Percentiles rank a stretch among this genome's conserved stretches.
Conservation (phyloP, 2,888 invertebrate genomes). For the Leucophenga maculata region DNA sequence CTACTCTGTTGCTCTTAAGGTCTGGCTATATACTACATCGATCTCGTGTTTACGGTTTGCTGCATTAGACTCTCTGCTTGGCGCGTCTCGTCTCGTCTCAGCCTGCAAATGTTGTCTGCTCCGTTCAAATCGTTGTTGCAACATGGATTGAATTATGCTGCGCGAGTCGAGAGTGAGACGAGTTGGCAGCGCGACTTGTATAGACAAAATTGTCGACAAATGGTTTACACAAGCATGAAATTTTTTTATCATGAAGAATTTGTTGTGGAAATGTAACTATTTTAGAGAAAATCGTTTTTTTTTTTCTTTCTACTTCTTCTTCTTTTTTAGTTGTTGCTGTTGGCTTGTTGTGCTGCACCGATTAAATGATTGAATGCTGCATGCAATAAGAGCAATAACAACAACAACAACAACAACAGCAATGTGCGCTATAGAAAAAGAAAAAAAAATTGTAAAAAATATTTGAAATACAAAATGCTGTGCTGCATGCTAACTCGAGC, state of each 20-base stretch:
- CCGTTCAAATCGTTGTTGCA: constrained; percentile 38
- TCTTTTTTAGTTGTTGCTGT: no score
- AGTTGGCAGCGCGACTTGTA: constrained; percentile 51
- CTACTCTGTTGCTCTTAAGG: not conserved
- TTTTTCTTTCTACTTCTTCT: no score
- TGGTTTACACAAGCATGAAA: constrained; percentile 70
- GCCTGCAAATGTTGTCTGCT: constrained; percentile 44
- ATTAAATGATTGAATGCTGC: constrained; percentile 50
- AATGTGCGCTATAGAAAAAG: constrained; percentile 35
- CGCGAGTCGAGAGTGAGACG: constrained; percentile 23
- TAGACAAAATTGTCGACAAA: constrained; percentile 71
- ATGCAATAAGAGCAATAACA: constrained; percentile 43
- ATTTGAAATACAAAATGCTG: no score
- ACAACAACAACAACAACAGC: constrained; percentile 25
- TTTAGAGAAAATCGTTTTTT: constrained; percentile 35
- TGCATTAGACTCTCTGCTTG: constrained; percentile 3
- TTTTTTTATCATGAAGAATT: constrained; percentile 42
- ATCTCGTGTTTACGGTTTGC: constrained; percentile 25
- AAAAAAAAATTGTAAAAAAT: not conserved
- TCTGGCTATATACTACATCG: not conserved
- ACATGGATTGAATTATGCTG: constrained; percentile 40
- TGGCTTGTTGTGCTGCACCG: constrained; percentile 40
- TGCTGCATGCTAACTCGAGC: no score
- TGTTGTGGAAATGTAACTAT: constrained; percentile 47
- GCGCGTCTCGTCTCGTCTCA: constrained; percentile 26